phyloP scores from a whole-genome alignment of 2,888 invertebrate species.

The Allacma fusca region DNA sequence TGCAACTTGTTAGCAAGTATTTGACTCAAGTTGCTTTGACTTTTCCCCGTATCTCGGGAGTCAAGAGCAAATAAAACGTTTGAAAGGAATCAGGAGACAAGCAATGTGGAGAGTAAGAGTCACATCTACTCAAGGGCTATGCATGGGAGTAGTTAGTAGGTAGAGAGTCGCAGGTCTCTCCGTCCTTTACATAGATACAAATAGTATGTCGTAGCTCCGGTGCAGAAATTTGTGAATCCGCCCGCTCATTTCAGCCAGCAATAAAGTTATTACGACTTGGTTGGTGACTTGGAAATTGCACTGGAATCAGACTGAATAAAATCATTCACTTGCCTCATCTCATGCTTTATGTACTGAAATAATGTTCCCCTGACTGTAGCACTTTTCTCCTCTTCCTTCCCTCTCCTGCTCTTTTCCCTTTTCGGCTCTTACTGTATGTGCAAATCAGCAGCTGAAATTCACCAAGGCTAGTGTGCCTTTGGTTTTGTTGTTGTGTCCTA shows the following conservation, averaged over 20 bases:
- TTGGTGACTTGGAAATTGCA: slow-evolving; percentile 38
- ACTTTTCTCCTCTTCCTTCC: background rate
- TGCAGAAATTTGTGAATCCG: slow-evolving; percentile 35
- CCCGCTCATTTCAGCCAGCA: slow-evolving; percentile 35
- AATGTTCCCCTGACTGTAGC: slow-evolving; percentile 30
- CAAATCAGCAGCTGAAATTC: too few species aligned
- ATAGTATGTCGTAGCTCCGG: background rate
- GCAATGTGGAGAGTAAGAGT: slow-evolving; percentile 4
- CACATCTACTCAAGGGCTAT: too few species aligned
- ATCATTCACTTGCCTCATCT: slow-evolving; percentile 44
- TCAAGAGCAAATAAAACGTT: slow-evolving; percentile 27
- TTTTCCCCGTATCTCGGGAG: background rate
- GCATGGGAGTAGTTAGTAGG: too few species aligned
- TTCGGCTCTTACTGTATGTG: slow-evolving; percentile 6
- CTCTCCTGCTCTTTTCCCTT: background rate
- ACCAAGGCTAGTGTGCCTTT: too few species aligned
- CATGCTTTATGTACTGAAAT: slow-evolving; percentile 46
- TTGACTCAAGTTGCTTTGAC: slow-evolving; percentile 1
- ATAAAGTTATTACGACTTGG: slow-evolving; percentile 41
- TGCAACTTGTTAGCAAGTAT: slow-evolving; percentile 6
- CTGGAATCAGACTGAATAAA: slow-evolving; percentile 42
- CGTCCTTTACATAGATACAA: too few species aligned
- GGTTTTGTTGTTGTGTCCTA: too few species aligned
- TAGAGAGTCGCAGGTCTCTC: too few species aligned
- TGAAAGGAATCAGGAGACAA: slow-evolving; percentile 11